Conservation (phyloP, 2,113 vertebrate species). For the Oncorhynchus clarkii region DNA sequence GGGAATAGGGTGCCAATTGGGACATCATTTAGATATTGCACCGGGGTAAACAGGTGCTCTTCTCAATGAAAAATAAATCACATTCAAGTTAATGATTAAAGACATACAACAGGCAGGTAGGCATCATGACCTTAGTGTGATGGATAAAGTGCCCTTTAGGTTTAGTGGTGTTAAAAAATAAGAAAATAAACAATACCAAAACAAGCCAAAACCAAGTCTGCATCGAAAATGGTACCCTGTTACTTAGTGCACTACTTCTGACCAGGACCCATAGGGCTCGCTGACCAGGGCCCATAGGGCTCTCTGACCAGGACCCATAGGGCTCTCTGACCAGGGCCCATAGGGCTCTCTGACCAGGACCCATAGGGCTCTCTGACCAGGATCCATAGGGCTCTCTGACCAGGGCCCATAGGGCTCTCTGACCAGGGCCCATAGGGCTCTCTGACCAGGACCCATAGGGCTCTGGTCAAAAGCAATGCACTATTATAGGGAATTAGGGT, state of each 20-base stretch:
- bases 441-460: slow-evolving; percentile 48
- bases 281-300: slow-evolving; percentile 61
- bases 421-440: slow-evolving; percentile 32
- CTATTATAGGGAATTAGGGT: slow-evolving; percentile 71
- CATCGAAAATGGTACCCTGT: background rate
- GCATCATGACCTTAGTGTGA: slow-evolving; percentile 71
- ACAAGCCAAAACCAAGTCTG: slow-evolving; percentile 37
- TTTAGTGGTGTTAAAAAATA: slow-evolving; percentile 66
- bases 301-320: slow-evolving; percentile 27
- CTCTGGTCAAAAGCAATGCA: slow-evolving; percentile 66
- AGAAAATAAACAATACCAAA: slow-evolving; percentile 33
- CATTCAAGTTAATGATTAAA: slow-evolving; percentile 74
- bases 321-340: slow-evolving; percentile 11
- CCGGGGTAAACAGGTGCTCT: slow-evolving; percentile 66
- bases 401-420: slow-evolving; percentile 74
- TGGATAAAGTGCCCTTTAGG: slow-evolving; percentile 89
- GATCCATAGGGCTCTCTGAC: background rate
- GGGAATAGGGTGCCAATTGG: no score
- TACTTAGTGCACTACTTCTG: slow-evolving; percentile 50
- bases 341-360: slow-evolving; percentile 56
- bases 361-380: slow-evolving; percentile 11
- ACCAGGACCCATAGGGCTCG: slow-evolving; percentile 74
- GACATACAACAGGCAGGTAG: slow-evolving; percentile 46
- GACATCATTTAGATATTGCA: slow-evolving; percentile 64
- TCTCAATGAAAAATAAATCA: slow-evolving; percentile 62